A percentile compares a stretch with the other conserved stretches of the same genome.
phyloP scores from a whole-genome alignment of 2,113 vertebrate genomes.

The Orycteropus afer region DNA sequence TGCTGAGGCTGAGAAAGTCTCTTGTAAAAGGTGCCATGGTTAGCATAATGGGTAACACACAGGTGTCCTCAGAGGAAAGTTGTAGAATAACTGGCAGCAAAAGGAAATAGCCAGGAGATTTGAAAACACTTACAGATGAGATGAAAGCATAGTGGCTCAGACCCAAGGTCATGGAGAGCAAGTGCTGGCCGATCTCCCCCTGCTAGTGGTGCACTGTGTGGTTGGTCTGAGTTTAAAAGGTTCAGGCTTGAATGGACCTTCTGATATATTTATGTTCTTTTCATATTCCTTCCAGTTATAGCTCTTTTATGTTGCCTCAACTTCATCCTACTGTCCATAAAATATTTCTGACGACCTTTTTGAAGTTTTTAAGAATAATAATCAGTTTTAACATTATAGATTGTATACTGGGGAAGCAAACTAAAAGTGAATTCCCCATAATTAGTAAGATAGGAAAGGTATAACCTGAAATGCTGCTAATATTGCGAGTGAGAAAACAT shows the following conservation, averaged over 20 bases:
- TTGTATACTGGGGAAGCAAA: not conserved
- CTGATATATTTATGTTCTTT: not conserved
- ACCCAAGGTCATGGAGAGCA: not conserved
- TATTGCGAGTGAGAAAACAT: not conserved
- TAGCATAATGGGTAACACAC: not conserved
- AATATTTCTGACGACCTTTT: not conserved
- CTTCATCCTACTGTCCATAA: not conserved
- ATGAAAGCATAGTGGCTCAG: not conserved
- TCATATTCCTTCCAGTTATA: not conserved
- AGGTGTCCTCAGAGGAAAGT: not conserved
- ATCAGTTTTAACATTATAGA: not conserved
- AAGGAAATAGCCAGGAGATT: not conserved
- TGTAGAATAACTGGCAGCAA: not conserved
- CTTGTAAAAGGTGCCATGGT: not conserved
- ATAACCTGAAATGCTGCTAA: not conserved
- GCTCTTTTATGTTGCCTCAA: not conserved
- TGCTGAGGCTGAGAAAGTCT: not conserved
- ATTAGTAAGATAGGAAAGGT: not conserved
- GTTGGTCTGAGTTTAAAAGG: not conserved
- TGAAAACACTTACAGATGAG: not conserved
- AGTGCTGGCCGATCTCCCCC: not conserved
- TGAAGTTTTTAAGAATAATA: constrained; percentile 30
- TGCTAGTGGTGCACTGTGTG: not conserved
- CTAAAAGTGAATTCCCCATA: not conserved
- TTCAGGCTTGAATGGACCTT: not conserved